phyloP scores from a whole-genome alignment of 2,113 vertebrate genomes.

The Carollia perspicillata region DNA sequence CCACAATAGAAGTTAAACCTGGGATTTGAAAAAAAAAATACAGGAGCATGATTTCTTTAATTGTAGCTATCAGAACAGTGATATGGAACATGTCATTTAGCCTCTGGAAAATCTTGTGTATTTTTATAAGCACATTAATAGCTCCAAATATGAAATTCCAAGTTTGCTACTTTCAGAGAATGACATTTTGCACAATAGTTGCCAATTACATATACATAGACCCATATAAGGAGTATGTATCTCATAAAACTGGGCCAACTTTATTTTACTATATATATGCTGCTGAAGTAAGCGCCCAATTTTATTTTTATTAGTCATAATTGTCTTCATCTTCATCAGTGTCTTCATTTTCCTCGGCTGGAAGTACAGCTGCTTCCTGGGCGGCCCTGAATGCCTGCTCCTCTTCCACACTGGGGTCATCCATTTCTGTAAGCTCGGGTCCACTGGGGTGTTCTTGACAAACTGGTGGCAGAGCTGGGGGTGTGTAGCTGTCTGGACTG shows the following conservation, averaged over 20 bases:
- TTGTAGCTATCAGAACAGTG: background rate
- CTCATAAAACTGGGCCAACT: background rate
- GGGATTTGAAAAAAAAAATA: background rate
- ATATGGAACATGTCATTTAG: background rate
- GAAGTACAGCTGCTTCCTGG: constrained; percentile 80
- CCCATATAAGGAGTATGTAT: background rate
- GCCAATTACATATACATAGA: background rate
- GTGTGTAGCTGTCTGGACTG: constrained; percentile 82
- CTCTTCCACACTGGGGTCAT: constrained; percentile 89
- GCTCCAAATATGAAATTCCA: background rate
- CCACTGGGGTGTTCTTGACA: constrained; percentile 86
- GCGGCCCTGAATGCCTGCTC: constrained; percentile 85
- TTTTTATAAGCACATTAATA: background rate
- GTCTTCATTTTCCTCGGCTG: constrained; percentile 82
- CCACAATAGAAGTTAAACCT: background rate
- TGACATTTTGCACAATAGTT: background rate
- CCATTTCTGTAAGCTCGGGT: constrained; percentile 86
- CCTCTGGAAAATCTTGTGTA: background rate
- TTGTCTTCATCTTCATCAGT: constrained; percentile 84
- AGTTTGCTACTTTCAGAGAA: background rate
- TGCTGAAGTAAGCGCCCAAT: background rate
- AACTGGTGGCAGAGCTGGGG: constrained; percentile 76
- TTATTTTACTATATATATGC: background rate
- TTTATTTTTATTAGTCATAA: constrained; percentile 39
- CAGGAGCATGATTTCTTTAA: background rate